phyloP scores from a whole-genome alignment of 2,797 vertebrate genomes.

The Cephalopachus bancanus region DNA sequence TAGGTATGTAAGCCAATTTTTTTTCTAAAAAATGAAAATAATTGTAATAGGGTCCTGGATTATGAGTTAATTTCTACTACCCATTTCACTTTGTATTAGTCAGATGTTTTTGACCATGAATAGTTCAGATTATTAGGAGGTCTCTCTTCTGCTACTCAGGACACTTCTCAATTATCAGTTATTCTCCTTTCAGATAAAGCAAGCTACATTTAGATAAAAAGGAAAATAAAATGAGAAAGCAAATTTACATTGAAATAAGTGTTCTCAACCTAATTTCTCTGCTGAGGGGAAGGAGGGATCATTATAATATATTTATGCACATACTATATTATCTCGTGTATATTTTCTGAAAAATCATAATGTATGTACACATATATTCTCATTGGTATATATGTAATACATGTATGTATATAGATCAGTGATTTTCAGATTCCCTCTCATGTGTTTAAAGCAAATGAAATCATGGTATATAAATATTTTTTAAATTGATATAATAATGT shows the following conservation, averaged over 20 bases:
- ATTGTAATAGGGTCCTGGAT: not conserved
- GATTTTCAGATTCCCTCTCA: not conserved
- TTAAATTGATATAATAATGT: not conserved
- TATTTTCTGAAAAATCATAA: too few species aligned
- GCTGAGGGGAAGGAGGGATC: not conserved
- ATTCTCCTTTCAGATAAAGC: constrained; percentile 20
- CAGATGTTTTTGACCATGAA: not conserved
- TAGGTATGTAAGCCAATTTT: not conserved
- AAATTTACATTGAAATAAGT: constrained; percentile 32
- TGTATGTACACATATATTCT: too few species aligned
- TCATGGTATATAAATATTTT: not conserved
- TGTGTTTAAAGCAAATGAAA: constrained; percentile 20
- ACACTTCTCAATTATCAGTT: not conserved
- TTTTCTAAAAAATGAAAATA: constrained; percentile 38
- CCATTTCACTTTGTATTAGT: not conserved
- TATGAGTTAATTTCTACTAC: not conserved
- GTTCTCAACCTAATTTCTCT: not conserved
- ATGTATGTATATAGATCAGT: not conserved
- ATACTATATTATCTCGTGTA: not conserved
- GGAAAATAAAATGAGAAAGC: not conserved
- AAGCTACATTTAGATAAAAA: not conserved
- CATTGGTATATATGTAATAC: not conserved
- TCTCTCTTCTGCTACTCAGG: not conserved
- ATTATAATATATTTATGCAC: not conserved
- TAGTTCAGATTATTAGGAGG: not conserved